Conservation (phyloP, 2,797 vertebrate species). For the Coregonus suidteri region DNA sequence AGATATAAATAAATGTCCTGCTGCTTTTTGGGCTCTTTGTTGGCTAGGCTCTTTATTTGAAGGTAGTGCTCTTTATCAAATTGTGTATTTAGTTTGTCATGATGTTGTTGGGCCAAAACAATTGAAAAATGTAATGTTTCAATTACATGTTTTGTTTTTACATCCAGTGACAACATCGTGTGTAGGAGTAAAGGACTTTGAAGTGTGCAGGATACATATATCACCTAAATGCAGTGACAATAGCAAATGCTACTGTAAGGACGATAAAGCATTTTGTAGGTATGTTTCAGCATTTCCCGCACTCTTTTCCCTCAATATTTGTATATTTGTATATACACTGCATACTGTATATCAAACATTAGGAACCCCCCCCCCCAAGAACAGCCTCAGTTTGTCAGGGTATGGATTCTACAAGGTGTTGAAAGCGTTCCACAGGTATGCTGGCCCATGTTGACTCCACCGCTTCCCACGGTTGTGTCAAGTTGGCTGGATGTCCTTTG, state of each 20-base stretch:
- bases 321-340: too few species aligned
- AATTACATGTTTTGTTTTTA: background rate
- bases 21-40: too few species aligned
- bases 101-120: too few species aligned
- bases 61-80: background rate
- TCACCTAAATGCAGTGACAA: background rate
- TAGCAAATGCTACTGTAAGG: constrained; percentile 41
- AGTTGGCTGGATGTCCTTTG: too few species aligned
- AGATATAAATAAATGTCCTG: too few species aligned
- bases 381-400: too few species aligned
- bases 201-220: background rate
- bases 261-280: constrained; percentile 30
- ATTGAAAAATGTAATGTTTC: background rate
- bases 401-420: too few species aligned
- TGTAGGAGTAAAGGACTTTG: background rate
- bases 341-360: too few species aligned
- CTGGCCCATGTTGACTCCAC: too few species aligned
- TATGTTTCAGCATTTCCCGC: constrained; percentile 12
- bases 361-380: too few species aligned
- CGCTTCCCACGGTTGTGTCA: too few species aligned
- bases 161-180: constrained; percentile 10
- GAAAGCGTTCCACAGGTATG: too few species aligned
- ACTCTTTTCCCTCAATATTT: background rate
- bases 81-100: background rate
- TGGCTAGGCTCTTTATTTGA: background rate